A percentile compares a stretch with the other conserved stretches of the same genome.
Evolutionary conservation across 2,888 invertebrate species (phyloP).

Genomic region (Oligia latruncula): DNA sequence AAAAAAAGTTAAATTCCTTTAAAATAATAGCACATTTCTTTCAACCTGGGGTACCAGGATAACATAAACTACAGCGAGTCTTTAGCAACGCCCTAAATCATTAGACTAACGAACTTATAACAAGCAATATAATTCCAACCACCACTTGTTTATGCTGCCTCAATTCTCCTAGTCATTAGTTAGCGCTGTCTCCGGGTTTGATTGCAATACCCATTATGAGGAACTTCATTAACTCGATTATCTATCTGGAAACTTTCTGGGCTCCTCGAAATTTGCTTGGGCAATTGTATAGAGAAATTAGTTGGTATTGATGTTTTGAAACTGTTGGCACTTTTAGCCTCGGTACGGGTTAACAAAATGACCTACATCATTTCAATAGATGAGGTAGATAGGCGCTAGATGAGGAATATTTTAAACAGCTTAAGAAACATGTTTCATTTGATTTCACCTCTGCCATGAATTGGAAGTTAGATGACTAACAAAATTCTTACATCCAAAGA

Average conservation of each 20-base stretch:
- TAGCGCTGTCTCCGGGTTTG: conserved; percentile 45
- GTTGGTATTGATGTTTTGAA: conserved; percentile 50
- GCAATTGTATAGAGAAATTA: conserved; percentile 49
- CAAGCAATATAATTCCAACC: conserved; percentile 44
- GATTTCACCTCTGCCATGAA: not conserved
- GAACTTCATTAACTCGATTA: conserved; percentile 58
- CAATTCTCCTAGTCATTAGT: conserved; percentile 49
- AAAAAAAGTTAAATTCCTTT: not conserved
- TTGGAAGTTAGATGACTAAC: not conserved
- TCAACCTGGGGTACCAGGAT: conserved; percentile 11
- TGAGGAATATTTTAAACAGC: not conserved
- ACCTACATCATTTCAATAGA: conserved; percentile 8
- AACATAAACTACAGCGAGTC: conserved; percentile 21
- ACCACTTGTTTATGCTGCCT: conserved; percentile 35
- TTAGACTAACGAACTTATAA: conserved; percentile 50
- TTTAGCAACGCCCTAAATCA: conserved; percentile 26
- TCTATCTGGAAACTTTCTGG: conserved; percentile 50
- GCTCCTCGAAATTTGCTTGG: conserved; percentile 29
- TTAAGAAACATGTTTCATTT: not conserved
- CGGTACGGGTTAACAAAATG: conserved; percentile 8
- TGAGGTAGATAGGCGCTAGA: not conserved
- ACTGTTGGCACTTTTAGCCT: conserved; percentile 21
- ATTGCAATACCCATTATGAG: conserved; percentile 56
- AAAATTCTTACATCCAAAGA: not conserved
- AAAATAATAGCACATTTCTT: not conserved